Base-by-base conservation (phyloP, 2,113 vertebrate species). In the Ammodytes dubius region DNA sequence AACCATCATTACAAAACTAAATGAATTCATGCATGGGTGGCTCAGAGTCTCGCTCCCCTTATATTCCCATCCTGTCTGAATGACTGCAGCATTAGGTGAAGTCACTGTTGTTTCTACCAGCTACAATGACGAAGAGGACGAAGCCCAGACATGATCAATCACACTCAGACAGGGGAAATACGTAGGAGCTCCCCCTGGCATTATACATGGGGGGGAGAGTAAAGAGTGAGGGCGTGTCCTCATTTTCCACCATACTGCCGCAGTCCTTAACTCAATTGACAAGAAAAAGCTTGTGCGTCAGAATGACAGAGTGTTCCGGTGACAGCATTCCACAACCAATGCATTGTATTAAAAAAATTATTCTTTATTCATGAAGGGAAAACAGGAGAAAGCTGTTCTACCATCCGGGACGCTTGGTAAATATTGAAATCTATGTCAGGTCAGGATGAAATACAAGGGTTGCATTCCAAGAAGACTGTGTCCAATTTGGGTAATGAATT, bases 81-180 rank as follows among this genome's bases (percentile, higher is more conserved):
- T 65, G 67, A 60, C 15, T 37, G 69, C 49, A 64, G 4, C 49
- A 37, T 3, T 65, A 67, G 79, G 70, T 86, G 72, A 88, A 85
- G 58, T 88, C 86, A 85, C 72, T 27, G 45, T 43, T 59, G 37
- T 63, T 88, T 86, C 77, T 27, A 67, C 40, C 53, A 83, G 66
- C 27, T 27, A 27, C 83, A 92, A 85, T 86, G 85, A 88, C 78
- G 54, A 86, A 82, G 81, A 87, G 82, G 85, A 86, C 82, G 45
- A 75, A 77, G 50, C 39, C 75, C 88, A 91, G 89, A 92, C 91
- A 78, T 81, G 52, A 92, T 92, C 78, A 86, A 91, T 93, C 90
- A 89, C 74, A 57, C 45, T 40, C 40, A 82, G 84, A 82, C 74
- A 69, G 85, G 81, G 27, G 85, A 82, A 75, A 81, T 75, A 88